These are phyloP conservation scores for Noctilio leporinus DNA, from an alignment of 2,113 vertebrate species.

Conservation along the genomic window DNA sequence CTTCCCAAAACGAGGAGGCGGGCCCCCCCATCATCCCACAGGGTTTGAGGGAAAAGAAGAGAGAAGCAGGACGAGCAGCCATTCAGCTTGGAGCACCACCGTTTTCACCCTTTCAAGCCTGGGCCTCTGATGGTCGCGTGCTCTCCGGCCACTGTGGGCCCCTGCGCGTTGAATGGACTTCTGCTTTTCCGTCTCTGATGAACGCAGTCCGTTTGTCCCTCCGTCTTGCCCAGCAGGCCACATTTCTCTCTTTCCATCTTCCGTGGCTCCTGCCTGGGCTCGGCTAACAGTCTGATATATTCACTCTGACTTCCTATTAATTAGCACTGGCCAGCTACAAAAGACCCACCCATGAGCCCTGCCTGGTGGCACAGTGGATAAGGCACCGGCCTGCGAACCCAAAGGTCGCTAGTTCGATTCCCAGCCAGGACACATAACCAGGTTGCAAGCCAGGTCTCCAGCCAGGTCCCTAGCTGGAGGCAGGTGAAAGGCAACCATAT, in stretches of 20 bases:
- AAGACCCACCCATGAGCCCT: too few relatives aligned
- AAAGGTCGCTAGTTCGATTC: too few relatives aligned
- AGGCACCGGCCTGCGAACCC: too few relatives aligned
- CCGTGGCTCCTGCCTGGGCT: background rate
- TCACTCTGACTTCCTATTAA: background rate
- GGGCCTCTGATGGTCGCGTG: rapidly evolving
- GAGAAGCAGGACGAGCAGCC: background rate
- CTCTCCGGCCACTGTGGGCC: background rate
- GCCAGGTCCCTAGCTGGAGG: too few relatives aligned
- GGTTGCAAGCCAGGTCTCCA: too few relatives aligned
- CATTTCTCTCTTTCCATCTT: background rate
- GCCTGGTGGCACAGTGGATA: too few relatives aligned
- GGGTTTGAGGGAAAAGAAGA: background rate
- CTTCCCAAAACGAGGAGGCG: constrained; percentile 1
- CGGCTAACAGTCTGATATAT: too few relatives aligned
- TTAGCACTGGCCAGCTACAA: rapidly evolving
- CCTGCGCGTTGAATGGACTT: background rate
- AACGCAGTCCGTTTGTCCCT: background rate
- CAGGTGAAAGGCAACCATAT: too few relatives aligned
- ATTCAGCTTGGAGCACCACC: background rate
- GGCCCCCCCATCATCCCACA: background rate
- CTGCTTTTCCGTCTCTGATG: background rate
- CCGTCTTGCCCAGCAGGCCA: background rate
- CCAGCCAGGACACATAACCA: too few relatives aligned
- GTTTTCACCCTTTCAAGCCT: too few relatives aligned